These are phyloP conservation scores for Chrysolina haemoptera DNA, from an alignment of 2,888 invertebrate genomes.

Conservation along the genomic window DNA sequence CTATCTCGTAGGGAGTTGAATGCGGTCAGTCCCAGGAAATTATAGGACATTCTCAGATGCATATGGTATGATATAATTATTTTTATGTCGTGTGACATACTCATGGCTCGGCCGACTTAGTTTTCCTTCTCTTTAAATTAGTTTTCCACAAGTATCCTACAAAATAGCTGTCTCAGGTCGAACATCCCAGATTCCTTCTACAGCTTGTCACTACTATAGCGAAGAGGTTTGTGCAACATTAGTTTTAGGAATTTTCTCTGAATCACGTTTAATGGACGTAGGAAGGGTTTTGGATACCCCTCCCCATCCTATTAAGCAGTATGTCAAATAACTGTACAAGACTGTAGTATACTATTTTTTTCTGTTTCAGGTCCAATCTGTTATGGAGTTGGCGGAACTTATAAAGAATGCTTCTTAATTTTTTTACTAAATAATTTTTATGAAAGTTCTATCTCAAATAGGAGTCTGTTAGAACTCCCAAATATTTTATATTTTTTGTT, in stretches of 20 bases:
- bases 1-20: too few species aligned
- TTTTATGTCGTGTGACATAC: background rate
- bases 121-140: background rate
- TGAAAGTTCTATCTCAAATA: background rate
- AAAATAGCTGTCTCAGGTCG: background rate
- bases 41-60: background rate
- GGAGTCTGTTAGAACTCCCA: background rate
- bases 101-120: background rate
- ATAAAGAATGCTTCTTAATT: background rate
- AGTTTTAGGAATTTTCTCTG: conserved; percentile 1
- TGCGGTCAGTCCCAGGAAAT: too few species aligned
- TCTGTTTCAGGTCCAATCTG: background rate
- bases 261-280: background rate
- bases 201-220: background rate
- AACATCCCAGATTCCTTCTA: background rate
- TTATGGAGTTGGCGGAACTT: background rate
- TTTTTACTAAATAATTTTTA: background rate
- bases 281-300: background rate
- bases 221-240: background rate
- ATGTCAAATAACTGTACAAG: background rate
- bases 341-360: background rate
- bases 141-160: background rate
- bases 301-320: too few species aligned
- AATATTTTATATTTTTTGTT: conserved; percentile 1
- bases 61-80: background rate